A percentile compares a stretch with the other conserved stretches of the same genome.
phyloP scores from a whole-genome alignment of 2,888 invertebrate species.

The Lymantria dispar region DNA sequence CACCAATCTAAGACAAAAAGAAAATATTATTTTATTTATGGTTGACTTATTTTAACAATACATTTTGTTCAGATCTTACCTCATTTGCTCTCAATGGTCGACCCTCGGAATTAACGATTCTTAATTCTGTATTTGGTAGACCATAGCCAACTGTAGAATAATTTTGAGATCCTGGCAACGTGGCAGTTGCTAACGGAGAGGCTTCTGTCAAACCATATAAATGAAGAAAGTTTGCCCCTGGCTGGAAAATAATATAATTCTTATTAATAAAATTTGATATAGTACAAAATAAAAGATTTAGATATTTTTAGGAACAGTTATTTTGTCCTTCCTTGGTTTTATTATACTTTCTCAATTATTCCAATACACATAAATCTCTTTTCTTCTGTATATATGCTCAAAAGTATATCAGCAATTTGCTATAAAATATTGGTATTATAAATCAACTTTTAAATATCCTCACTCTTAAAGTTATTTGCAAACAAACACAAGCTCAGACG shows the following conservation, averaged over 20 bases:
- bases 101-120: conserved; percentile 67
- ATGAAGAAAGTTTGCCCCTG: conserved; percentile 52
- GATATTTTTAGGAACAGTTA: too few relatives aligned
- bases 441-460: too few relatives aligned
- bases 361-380: too few relatives aligned
- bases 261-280: too few relatives aligned
- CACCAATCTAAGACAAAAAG: conserved; percentile 44
- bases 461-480: too few relatives aligned
- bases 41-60: not conserved
- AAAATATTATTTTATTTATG: not conserved
- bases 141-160: conserved; percentile 78
- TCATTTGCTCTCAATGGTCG: conserved; percentile 75
- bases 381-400: too few relatives aligned
- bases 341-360: too few relatives aligned
- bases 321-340: too few relatives aligned
- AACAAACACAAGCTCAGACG: too few relatives aligned
- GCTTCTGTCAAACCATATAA: conserved; percentile 88
- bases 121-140: conserved; percentile 83
- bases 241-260: conserved; percentile 39
- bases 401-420: too few relatives aligned
- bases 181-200: conserved; percentile 79
- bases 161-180: conserved; percentile 41
- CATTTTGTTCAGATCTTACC: conserved; percentile 32
- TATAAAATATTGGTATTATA: too few relatives aligned
- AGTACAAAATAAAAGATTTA: too few relatives aligned